A percentile compares a stretch with the other conserved stretches of the same genome.
Evolutionary conservation across 2,888 invertebrate genomes (phyloP).

Genomic region (Cephalotes varians): DNA sequence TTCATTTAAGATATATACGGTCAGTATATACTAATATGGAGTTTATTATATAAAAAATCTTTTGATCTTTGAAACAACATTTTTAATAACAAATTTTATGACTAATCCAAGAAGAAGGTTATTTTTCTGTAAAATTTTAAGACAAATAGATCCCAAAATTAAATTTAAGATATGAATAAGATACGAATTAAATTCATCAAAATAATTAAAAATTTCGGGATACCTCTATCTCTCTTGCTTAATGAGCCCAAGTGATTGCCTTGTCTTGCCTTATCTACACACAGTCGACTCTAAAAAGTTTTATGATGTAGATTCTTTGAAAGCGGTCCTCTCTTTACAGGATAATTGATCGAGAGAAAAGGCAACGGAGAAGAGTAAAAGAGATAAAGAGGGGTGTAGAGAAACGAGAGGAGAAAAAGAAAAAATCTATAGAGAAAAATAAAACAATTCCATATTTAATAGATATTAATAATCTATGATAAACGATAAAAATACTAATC

Average conservation of each 20-base stretch:
- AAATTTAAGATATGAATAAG: neutral
- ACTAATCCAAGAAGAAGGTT: neutral
- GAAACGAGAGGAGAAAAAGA: conserved; percentile 31
- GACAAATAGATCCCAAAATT: neutral
- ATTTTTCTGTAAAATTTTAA: neutral
- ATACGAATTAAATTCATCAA: neutral
- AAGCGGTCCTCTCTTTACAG: conserved; percentile 58
- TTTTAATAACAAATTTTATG: neutral
- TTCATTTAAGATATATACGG: conserved; percentile 68
- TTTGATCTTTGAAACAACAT: neutral
- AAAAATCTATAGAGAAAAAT: conserved; percentile 56
- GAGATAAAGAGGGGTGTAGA: conserved; percentile 54
- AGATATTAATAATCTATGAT: conserved; percentile 76
- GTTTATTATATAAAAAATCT: neutral
- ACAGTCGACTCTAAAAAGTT: neutral
- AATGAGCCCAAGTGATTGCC: neutral
- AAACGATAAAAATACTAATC: conserved; percentile 81
- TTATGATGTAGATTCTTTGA: conserved; percentile 10
- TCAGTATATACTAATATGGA: neutral
- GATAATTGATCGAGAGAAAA: conserved; percentile 57
- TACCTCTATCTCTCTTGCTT: too few relatives aligned
- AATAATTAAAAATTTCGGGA: neutral
- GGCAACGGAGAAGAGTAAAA: conserved; percentile 48
- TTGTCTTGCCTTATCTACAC: neutral
- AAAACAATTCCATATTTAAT: conserved; percentile 61